Evolutionary conservation across 2,797 vertebrate genomes (phyloP).

Genomic region (Tinamus major): DNA sequence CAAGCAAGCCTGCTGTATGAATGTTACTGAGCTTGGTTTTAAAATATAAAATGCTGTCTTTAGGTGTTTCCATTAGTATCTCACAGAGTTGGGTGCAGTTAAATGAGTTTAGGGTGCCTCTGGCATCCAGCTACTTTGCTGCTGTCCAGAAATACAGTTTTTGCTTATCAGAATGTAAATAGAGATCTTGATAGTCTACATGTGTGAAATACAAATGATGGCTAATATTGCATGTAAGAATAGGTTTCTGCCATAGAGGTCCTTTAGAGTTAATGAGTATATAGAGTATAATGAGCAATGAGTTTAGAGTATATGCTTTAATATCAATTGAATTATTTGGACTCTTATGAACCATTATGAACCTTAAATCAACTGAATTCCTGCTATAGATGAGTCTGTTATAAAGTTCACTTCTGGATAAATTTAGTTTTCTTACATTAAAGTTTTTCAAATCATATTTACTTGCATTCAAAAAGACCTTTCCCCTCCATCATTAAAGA

Average conservation of each 20-base stretch:
- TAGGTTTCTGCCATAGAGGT: not conserved
- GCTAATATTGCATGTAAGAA: not conserved
- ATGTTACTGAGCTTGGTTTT: not conserved
- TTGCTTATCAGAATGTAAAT: not conserved
- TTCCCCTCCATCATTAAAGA: not conserved
- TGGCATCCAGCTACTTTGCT: not conserved
- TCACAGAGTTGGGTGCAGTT: not conserved
- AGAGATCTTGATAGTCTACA: not conserved
- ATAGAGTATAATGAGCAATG: no score
- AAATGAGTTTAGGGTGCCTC: not conserved
- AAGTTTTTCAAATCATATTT: not conserved
- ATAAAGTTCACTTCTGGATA: not conserved
- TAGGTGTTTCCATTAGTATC: not conserved
- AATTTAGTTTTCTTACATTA: not conserved
- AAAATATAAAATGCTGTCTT: not conserved
- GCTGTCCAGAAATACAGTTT: not conserved
- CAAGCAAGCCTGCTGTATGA: not conserved
- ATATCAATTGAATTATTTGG: slow-evolving; percentile 1
- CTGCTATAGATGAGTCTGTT: not conserved
- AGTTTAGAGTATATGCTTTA: no score
- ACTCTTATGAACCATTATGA: not conserved
- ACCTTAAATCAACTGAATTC: not conserved
- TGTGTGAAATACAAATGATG: not conserved
- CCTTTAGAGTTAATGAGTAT: not conserved
- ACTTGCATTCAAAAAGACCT: not conserved